These are phyloP conservation scores for Syngnathus rostellatus DNA, from an alignment of 2,797 vertebrate species.

Conservation along the genomic window DNA sequence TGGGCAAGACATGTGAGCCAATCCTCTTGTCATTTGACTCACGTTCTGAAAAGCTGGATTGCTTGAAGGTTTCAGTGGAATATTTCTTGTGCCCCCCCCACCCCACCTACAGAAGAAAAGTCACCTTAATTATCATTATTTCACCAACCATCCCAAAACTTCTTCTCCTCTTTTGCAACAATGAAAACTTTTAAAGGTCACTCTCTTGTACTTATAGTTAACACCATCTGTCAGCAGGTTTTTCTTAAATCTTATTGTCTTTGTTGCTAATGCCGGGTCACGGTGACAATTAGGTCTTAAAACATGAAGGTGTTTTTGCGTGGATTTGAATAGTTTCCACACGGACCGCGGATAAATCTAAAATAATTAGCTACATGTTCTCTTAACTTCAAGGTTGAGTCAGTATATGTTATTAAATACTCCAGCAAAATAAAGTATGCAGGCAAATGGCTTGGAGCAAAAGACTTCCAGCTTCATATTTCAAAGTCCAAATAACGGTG, in stretches of 20 bases:
- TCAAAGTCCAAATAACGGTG: not conserved
- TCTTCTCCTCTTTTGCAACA: not conserved
- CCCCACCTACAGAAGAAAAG: no score
- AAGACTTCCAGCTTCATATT: not conserved
- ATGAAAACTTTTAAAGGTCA: conserved; percentile 3
- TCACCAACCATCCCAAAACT: not conserved
- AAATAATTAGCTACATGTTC: not conserved
- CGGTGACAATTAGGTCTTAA: conserved; percentile 21
- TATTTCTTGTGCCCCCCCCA: not conserved
- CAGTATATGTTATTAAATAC: not conserved
- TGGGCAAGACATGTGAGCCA: not conserved
- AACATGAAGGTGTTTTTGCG: not conserved
- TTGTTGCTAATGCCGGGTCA: conserved; percentile 5
- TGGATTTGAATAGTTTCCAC: not conserved
- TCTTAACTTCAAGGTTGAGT: not conserved
- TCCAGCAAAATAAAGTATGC: not conserved
- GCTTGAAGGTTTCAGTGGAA: not conserved
- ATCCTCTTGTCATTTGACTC: not conserved
- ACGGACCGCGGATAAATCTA: not conserved
- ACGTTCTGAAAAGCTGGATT: not conserved
- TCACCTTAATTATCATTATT: not conserved
- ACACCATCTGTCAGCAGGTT: not conserved
- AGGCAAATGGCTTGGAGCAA: not conserved
- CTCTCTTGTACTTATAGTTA: not conserved
- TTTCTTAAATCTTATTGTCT: not conserved